These are phyloP conservation scores for Drosophila tanythrix DNA, from an alignment of 2,888 invertebrate species.

Conservation along the genomic window DNA sequence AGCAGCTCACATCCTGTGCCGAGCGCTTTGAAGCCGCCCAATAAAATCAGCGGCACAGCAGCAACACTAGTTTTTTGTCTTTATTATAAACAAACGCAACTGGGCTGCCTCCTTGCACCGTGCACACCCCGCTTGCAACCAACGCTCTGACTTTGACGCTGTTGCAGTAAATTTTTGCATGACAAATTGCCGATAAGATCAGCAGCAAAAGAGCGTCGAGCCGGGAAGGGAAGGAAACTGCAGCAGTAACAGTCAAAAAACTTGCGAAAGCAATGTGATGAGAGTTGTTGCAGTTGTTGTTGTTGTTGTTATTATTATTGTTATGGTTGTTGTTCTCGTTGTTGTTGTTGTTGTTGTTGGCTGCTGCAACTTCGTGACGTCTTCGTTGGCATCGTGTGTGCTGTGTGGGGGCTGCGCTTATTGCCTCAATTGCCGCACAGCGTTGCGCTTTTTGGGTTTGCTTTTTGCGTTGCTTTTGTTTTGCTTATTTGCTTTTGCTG, in stretches of 20 bases:
- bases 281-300: slow-evolving; percentile 23
- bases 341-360: slow-evolving; percentile 22
- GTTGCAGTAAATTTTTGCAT: slow-evolving; percentile 77
- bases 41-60: slow-evolving; percentile 57
- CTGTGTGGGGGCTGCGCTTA: slow-evolving; percentile 58
- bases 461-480: slow-evolving; percentile 24
- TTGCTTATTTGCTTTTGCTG: slow-evolving; percentile 37
- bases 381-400: slow-evolving; percentile 52
- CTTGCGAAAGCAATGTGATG: slow-evolving; percentile 33
- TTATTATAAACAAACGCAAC: slow-evolving; percentile 71
- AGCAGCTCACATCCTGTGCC: slow-evolving; percentile 62
- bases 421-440: slow-evolving; percentile 33
- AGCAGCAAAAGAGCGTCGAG: slow-evolving; percentile 34
- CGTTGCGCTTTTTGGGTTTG: slow-evolving; percentile 30
- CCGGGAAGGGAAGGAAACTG: slow-evolving; percentile 25
- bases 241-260: slow-evolving; percentile 26
- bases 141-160: slow-evolving; percentile 27
- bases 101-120: slow-evolving; percentile 3
- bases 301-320: slow-evolving; percentile 1
- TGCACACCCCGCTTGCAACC: slow-evolving; percentile 2
- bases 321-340: slow-evolving; percentile 1
- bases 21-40: slow-evolving; percentile 66
- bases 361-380: slow-evolving; percentile 43
- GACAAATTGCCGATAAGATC: slow-evolving; percentile 83
- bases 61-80: slow-evolving; percentile 42